These are phyloP conservation scores for Hyaena hyaena DNA, from an alignment of 2,113 vertebrate genomes.

Conservation along the genomic window DNA sequence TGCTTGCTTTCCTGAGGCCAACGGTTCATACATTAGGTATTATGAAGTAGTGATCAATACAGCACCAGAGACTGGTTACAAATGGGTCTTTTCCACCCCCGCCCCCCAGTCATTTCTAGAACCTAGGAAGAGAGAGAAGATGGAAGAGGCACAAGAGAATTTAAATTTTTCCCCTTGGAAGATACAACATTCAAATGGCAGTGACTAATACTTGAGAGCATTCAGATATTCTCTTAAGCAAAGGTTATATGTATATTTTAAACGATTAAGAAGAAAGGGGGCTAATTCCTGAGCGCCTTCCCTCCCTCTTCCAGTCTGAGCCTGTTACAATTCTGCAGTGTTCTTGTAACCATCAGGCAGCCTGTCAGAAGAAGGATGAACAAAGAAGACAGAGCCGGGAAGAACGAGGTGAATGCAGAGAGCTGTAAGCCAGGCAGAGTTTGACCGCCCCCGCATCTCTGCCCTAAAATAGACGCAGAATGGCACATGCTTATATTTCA, in stretches of 20 bases:
- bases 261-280: conserved; percentile 5
- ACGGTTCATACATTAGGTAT: background rate
- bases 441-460: background rate
- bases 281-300: background rate
- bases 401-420: conserved; percentile 24
- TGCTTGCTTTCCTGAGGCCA: background rate
- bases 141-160: too few species aligned
- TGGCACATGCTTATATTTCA: conserved; percentile 50
- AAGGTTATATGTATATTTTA: background rate
- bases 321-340: background rate
- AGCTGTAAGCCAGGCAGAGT: conserved; percentile 14
- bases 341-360: conserved; percentile 23
- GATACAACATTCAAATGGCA: background rate
- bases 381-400: background rate
- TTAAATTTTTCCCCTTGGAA: background rate
- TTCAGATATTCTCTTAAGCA: background rate
- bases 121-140: background rate
- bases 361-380: conserved; percentile 38
- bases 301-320: conserved; percentile 6
- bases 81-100: background rate
- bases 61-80: background rate
- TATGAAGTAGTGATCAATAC: background rate
- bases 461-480: conserved; percentile 68
- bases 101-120: background rate
- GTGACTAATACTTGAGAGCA: background rate